A percentile compares a stretch with the other conserved stretches of the same genome.
phyloP scores from a whole-genome alignment of 2,888 invertebrate genomes.

The Eristalinus aeneus region DNA sequence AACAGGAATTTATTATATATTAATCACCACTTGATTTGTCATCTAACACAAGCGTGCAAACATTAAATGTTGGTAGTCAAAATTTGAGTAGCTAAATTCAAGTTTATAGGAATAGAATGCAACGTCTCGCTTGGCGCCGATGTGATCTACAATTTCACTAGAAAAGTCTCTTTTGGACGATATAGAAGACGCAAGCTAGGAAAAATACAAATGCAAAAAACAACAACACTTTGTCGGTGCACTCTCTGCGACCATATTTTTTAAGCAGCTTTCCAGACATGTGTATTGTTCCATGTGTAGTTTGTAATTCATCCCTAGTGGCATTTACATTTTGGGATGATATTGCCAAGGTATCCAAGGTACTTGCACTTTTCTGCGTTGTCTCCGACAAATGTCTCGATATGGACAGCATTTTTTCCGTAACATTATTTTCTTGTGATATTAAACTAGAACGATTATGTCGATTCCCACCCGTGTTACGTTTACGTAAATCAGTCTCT shows the following conservation, averaged over 20 bases:
- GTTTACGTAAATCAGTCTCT: slow-evolving; percentile 83
- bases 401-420: slow-evolving; percentile 91
- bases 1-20: slow-evolving; percentile 52
- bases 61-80: slow-evolving; percentile 12
- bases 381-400: slow-evolving; percentile 93
- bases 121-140: slow-evolving; percentile 78
- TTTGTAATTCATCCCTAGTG: slow-evolving; percentile 90
- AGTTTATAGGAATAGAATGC: slow-evolving; percentile 59
- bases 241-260: slow-evolving; percentile 96
- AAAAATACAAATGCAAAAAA: slow-evolving; percentile 94
- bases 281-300: slow-evolving; percentile 92
- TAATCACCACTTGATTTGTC: slow-evolving; percentile 16
- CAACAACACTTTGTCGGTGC: slow-evolving; percentile 96
- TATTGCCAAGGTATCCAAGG: slow-evolving; percentile 88
- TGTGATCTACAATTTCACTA: slow-evolving; percentile 83
- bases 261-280: slow-evolving; percentile 95
- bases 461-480: slow-evolving; percentile 76
- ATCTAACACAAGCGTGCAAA: slow-evolving; percentile 11
- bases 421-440: slow-evolving; percentile 84
- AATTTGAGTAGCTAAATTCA: slow-evolving; percentile 50
- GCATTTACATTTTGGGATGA: slow-evolving; percentile 87
- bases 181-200: slow-evolving; percentile 94
- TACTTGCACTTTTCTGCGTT: slow-evolving; percentile 91
- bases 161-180: slow-evolving; percentile 94
- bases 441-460: slow-evolving; percentile 84